Evolutionary conservation across 1,140 invertebrate species (phyloP).

Genomic region (Propsilocerus akamusi): DNA sequence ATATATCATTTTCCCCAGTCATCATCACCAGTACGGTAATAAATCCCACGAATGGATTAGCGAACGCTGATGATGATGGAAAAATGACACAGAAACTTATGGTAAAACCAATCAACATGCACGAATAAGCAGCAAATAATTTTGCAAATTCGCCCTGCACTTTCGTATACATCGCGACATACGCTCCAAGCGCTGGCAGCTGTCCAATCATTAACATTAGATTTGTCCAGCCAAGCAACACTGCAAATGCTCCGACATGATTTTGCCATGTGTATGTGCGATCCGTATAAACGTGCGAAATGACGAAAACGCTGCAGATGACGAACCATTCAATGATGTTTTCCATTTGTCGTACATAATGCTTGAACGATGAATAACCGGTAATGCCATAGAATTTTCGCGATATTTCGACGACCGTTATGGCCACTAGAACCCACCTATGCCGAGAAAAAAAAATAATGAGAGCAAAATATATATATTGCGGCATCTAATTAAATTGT

Average conservation of each 20-base stretch:
- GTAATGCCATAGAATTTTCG: constrained; percentile 57
- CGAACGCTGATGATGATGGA: constrained; percentile 56
- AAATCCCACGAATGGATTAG: constrained; percentile 55
- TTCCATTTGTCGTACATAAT: constrained; percentile 62
- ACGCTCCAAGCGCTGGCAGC: constrained; percentile 64
- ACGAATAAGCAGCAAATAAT: constrained; percentile 62
- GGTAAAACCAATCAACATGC: constrained; percentile 65
- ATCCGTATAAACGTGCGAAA: constrained; percentile 56
- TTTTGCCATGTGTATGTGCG: constrained; percentile 67
- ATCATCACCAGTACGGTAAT: constrained; percentile 77
- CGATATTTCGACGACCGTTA: constrained; percentile 54
- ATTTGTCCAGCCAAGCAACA: constrained; percentile 69
- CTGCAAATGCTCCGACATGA: constrained; percentile 60
- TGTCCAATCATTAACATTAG: constrained; percentile 76
- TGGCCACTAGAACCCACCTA: constrained; percentile 42
- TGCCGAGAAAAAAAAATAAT: too few species aligned
- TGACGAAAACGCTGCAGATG: constrained; percentile 59
- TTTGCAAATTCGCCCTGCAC: constrained; percentile 72
- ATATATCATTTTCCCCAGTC: constrained; percentile 66
- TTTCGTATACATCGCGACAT: constrained; percentile 72
- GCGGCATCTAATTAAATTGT: too few species aligned
- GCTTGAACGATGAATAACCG: constrained; percentile 51
- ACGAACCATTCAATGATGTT: constrained; percentile 75
- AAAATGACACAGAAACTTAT: constrained; percentile 75
- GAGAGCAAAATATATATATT: too few species aligned